Evolutionary conservation across 2,888 invertebrate species (phyloP).

Genomic region (Saturnia pavonia): DNA sequence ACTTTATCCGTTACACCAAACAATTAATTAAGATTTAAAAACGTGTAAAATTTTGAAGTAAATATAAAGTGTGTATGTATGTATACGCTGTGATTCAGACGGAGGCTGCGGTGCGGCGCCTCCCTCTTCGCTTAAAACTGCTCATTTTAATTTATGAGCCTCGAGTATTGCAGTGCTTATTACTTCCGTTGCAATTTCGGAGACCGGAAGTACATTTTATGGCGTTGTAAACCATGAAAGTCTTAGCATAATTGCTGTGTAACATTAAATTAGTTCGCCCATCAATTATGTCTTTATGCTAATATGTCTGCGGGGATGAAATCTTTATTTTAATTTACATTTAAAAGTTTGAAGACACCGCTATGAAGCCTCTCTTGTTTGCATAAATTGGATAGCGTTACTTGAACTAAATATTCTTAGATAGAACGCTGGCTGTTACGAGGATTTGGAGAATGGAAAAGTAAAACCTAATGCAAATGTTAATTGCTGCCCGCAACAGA

Average conservation of each 20-base stretch:
- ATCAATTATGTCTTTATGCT: slow-evolving; percentile 75
- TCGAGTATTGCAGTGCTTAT: slow-evolving; percentile 77
- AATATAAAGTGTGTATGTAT: slow-evolving; percentile 34
- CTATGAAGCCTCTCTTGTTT: background rate
- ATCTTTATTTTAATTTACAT: slow-evolving; percentile 29
- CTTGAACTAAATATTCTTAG: slow-evolving; percentile 1
- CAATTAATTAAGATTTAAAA: slow-evolving; percentile 26
- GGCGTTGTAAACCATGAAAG: slow-evolving; percentile 76
- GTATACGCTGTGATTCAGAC: slow-evolving; percentile 34
- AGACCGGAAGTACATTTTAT: slow-evolving; percentile 73
- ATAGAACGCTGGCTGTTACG: slow-evolving; percentile 18
- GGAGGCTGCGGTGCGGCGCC: slow-evolving; percentile 27
- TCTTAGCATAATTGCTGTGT: slow-evolving; percentile 77
- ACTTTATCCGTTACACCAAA: slow-evolving; percentile 31
- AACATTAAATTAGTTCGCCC: slow-evolving; percentile 76
- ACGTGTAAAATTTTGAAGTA: slow-evolving; percentile 24
- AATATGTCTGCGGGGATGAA: slow-evolving; percentile 50
- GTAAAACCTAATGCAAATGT: slow-evolving; percentile 67
- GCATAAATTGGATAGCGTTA: background rate
- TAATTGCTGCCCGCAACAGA: slow-evolving; percentile 75
- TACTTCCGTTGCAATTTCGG: slow-evolving; percentile 77
- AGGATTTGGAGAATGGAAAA: slow-evolving; percentile 37
- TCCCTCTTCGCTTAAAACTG: slow-evolving; percentile 70
- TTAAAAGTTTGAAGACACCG: slow-evolving; percentile 9
- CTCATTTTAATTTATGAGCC: slow-evolving; percentile 76